Evolutionary conservation across 1,140 invertebrate species (phyloP), one percentile per base, ranked within the genome.

Genomic region (Rhynchophorus ferrugineus): DNA sequence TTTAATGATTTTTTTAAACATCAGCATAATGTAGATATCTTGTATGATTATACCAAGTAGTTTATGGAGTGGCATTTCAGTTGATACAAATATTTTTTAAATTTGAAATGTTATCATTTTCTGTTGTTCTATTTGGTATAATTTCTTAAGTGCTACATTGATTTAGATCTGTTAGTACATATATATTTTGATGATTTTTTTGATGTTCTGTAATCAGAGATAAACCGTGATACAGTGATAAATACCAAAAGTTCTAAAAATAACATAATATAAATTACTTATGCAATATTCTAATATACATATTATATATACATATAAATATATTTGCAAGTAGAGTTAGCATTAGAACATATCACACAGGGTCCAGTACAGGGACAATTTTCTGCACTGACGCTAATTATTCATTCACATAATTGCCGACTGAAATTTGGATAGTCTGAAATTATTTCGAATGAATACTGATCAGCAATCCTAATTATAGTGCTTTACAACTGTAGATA

Each of bases 281-380:
- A 41, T 17, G 44, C 44, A 46, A 46, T 46, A 46, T 46, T 46
- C n/a, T 29, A 29, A 29, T 5, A 29, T 29, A 29, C 11, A 29
- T 29, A n/a, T 44, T 44, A 13, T 44, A 24, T 14, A 29, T 29
- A 29, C 16, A 41, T 20, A 41, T 41, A 41, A 19, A 46, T 46
- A 36, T 11, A 33, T 21, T 17, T 14, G 33, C n/a, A 46, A 36
- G 29, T 46, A 46, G 44, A 18, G 36, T 29, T 46, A 46, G 44
- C 33, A 13, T 46, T 46, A 46, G 44, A 46, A 46, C 44, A 46
- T 46, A 46, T 46, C 44, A 46, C 44, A 36, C 21, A 46, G 38
- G 38, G 44, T 46, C 44, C 34, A 20, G 44, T 35, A 46, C 44
- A 36, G 33, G 44, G 21, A 34, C 21, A n/a, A 11, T 17, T 41